Percentiles rank a stretch among this genome's conserved stretches.
Evolutionary conservation across 1,140 invertebrate species (phyloP).

Genomic region (Drosophila pseudoobscura): DNA sequence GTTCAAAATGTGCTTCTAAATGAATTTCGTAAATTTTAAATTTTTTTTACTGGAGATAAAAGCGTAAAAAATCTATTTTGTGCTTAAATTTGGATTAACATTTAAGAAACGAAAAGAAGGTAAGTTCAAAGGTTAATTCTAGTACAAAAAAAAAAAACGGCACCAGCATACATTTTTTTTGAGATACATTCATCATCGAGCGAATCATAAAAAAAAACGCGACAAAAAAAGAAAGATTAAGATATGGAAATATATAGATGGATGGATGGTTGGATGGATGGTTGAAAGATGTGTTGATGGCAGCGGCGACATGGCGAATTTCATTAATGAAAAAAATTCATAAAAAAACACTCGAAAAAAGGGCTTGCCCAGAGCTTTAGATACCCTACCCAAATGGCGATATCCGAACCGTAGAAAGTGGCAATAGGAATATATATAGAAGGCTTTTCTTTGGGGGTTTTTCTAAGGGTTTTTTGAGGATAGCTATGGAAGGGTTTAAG

Average conservation of each 20-base stretch:
- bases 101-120: constrained; percentile 21
- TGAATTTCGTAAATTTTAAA: constrained; percentile 1
- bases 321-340: constrained; percentile 67
- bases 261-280: constrained; percentile 8
- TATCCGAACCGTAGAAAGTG: too few species aligned
- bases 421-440: too few species aligned
- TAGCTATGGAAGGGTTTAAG: too few species aligned
- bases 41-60: constrained; percentile 1
- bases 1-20: constrained; percentile 36
- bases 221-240: not conserved
- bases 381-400: too few species aligned
- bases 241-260: constrained; percentile 31
- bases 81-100: constrained; percentile 38
- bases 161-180: constrained; percentile 9
- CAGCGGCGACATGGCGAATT: constrained; percentile 67
- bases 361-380: too few species aligned
- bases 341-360: constrained; percentile 10
- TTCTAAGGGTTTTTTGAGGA: too few species aligned
- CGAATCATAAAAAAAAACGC: constrained; percentile 24
- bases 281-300: constrained; percentile 19
- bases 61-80: not conserved
- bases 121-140: constrained; percentile 29
- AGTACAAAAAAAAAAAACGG: constrained; percentile 22
- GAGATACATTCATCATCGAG: constrained; percentile 64
- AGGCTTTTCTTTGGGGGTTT: too few species aligned